Conservation (phyloP, 2,888 invertebrate species). For the Syrista parreyssii region DNA sequence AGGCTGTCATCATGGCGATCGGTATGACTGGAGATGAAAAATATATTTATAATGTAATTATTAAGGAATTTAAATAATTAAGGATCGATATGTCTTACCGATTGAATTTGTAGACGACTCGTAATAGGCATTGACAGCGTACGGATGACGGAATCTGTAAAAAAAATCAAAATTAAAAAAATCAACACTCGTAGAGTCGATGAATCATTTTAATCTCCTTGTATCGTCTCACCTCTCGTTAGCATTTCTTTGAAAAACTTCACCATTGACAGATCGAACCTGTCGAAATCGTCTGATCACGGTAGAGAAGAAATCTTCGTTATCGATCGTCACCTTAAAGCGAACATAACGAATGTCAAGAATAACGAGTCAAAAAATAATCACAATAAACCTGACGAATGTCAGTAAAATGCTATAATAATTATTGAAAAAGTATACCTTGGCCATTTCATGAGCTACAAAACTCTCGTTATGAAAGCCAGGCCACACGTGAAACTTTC, state of each 20-base stretch:
- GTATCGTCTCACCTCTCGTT: slow-evolving; percentile 48
- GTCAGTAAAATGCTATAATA: neutral
- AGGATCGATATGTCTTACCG: slow-evolving; percentile 53
- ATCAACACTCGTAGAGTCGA: neutral
- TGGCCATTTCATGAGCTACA: slow-evolving; percentile 53
- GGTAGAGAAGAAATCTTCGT: slow-evolving; percentile 65
- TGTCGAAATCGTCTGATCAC: slow-evolving; percentile 63
- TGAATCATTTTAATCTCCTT: neutral
- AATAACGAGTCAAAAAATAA: neutral
- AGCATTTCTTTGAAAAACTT: slow-evolving; percentile 47
- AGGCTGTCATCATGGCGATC: slow-evolving; percentile 66
- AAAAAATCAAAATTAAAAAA: neutral
- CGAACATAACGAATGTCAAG: neutral
- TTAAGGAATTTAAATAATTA: neutral
- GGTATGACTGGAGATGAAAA: slow-evolving; percentile 63
- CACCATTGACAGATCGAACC: slow-evolving; percentile 52
- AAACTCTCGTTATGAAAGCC: slow-evolving; percentile 58
- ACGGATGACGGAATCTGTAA: slow-evolving; percentile 66
- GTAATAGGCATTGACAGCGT: slow-evolving; percentile 68
- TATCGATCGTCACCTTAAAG: slow-evolving; percentile 58
- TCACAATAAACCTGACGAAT: neutral
- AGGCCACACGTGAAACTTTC: slow-evolving; percentile 66
- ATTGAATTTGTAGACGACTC: slow-evolving; percentile 68
- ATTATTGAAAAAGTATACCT: slow-evolving; percentile 35
- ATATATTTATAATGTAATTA: neutral